Conservation (phyloP, 1,140 invertebrate genomes). For the Chrysopa pallens region DNA sequence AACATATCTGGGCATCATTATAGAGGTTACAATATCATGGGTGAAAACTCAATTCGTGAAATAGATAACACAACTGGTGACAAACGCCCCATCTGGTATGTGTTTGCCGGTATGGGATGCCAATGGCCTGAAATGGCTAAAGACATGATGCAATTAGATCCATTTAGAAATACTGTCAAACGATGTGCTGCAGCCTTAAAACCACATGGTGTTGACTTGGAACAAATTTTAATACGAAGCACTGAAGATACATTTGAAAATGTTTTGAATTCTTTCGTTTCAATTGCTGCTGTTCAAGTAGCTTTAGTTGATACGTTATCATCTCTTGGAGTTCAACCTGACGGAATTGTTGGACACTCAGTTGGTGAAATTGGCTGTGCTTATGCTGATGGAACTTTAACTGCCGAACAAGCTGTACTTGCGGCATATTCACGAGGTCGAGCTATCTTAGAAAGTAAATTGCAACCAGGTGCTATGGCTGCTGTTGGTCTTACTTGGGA, state of each 20-base stretch:
- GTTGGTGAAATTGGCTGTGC: conserved; percentile 86
- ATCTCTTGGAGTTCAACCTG: conserved; percentile 58
- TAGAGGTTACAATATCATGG: conserved; percentile 60
- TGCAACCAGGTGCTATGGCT: conserved; percentile 64
- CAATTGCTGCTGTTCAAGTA: conserved; percentile 89
- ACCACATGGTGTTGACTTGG: conserved; percentile 61
- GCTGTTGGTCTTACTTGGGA: conserved; percentile 80
- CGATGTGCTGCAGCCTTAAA: conserved; percentile 56
- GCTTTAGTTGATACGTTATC: conserved; percentile 76
- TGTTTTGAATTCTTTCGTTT: conserved; percentile 75
- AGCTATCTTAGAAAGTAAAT: conserved; percentile 61
- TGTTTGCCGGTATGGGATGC: conserved; percentile 93
- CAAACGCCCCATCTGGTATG: conserved; percentile 72
- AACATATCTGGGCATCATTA: conserved; percentile 50
- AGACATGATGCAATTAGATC: conserved; percentile 59
- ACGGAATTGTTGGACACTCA: conserved; percentile 91
- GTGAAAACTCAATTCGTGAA: conserved; percentile 21
- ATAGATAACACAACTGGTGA: conserved; percentile 22
- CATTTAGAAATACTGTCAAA: conserved; percentile 60
- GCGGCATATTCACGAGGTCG: conserved; percentile 84
- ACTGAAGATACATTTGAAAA: conserved; percentile 61
- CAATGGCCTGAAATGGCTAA: conserved; percentile 93
- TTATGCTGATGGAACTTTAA: conserved; percentile 90
- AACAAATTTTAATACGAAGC: conserved; percentile 59
- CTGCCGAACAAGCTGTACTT: conserved; percentile 78